Conservation (phyloP, 2,888 invertebrate species). For the Spilosoma lubricipeda region DNA sequence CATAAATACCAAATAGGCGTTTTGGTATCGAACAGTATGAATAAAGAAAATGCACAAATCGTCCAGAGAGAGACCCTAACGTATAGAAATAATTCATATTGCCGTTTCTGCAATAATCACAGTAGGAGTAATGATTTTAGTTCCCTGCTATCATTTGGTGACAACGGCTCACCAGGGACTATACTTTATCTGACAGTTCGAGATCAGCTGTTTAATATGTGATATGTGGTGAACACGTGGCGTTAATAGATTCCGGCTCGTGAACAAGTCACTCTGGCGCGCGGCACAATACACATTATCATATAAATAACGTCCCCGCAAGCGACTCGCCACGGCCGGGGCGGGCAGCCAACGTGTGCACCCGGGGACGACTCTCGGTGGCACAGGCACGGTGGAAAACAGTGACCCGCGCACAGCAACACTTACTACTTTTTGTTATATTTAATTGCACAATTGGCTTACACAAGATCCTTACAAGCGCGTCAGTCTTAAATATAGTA, state of each 20-base stretch:
- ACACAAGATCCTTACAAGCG: background rate
- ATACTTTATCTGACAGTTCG: background rate
- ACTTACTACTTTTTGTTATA: background rate
- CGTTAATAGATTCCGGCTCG: background rate
- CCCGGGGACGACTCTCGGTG: background rate
- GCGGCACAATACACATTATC: conserved; percentile 9
- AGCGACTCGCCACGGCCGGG: background rate
- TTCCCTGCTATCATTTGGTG: background rate
- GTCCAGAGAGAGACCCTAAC: background rate
- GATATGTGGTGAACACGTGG: background rate
- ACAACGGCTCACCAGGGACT: background rate
- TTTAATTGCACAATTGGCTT: background rate
- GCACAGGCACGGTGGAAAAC: background rate
- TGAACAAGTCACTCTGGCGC: background rate
- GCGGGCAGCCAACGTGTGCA: background rate
- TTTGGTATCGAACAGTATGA: too few species aligned
- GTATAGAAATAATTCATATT: background rate
- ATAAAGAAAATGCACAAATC: background rate
- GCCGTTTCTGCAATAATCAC: background rate
- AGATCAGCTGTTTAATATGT: background rate
- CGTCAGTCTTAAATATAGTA: background rate
- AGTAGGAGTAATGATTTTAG: background rate
- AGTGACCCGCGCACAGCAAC: background rate
- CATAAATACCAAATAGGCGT: too few species aligned
- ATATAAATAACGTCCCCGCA: conserved; percentile 6